Percentiles rank a stretch among this genome's conserved stretches.
Conservation (phyloP, 2,888 invertebrate species). For the Beris morrisii region DNA sequence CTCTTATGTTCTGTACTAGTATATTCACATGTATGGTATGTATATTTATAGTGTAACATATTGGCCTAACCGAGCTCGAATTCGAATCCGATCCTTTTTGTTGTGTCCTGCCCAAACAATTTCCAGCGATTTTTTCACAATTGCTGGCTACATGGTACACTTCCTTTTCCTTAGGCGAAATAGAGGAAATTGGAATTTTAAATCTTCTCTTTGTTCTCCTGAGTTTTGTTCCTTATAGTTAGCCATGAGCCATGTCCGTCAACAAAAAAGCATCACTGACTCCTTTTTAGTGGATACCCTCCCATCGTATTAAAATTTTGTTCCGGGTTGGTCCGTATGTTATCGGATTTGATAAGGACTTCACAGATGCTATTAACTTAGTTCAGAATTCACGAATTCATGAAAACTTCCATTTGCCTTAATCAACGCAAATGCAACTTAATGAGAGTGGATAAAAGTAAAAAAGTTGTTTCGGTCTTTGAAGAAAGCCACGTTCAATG, state of each 20-base stretch:
- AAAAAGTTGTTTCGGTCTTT: conserved; percentile 2
- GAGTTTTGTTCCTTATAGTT: neutral
- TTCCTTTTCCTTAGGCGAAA: conserved; percentile 21
- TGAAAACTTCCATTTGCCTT: conserved; percentile 27
- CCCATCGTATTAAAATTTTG: conserved; percentile 5
- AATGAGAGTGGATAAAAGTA: conserved; percentile 25
- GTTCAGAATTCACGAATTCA: conserved; percentile 15
- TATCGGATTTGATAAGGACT: neutral
- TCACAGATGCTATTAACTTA: conserved; percentile 8
- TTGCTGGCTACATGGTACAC: conserved; percentile 15
- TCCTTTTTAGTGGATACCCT: neutral
- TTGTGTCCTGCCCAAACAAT: conserved; percentile 11
- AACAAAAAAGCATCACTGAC: neutral
- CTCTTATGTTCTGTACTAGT: conserved; percentile 1
- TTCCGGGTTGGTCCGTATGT: neutral
- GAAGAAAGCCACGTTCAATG: neutral
- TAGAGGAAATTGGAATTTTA: conserved; percentile 26
- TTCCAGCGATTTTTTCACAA: conserved; percentile 12
- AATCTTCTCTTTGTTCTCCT: conserved; percentile 20
- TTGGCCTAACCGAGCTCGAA: neutral
- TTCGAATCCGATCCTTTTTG: conserved; percentile 7
- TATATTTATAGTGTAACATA: neutral
- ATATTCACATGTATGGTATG: neutral
- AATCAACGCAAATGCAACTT: conserved; percentile 28
- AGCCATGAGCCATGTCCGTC: conserved; percentile 5